Percentiles rank a stretch among this genome's conserved stretches.
phyloP scores from a whole-genome alignment of 2,797 vertebrate species.

The Prunella strophiata region DNA sequence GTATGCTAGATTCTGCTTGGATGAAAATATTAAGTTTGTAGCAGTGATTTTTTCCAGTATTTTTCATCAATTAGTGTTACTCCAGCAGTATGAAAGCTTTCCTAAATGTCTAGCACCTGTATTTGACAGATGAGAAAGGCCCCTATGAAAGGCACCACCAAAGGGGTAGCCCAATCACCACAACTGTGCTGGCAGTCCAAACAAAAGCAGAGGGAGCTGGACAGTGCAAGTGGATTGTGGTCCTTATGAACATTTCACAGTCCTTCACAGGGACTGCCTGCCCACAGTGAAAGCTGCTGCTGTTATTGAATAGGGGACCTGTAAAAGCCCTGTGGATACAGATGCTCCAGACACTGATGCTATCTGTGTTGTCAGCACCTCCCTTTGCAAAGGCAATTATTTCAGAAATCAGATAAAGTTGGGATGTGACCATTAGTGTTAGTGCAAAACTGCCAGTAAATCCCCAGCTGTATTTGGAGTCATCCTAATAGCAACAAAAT shows the following conservation, averaged over 20 bases:
- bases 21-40: background rate
- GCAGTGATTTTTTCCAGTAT: background rate
- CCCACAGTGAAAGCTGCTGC: background rate
- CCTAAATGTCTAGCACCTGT: background rate
- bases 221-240: background rate
- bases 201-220: background rate
- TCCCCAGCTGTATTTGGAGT: background rate
- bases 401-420: background rate
- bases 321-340: background rate
- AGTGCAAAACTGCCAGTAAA: background rate
- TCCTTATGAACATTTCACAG: background rate
- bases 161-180: background rate
- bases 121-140: background rate
- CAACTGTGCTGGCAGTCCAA: background rate
- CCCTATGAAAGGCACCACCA: background rate
- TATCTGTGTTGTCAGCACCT: background rate
- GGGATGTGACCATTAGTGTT: background rate
- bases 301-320: background rate
- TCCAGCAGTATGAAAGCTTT: background rate
- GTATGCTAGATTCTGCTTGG: background rate
- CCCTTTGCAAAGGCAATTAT: background rate
- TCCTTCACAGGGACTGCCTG: background rate
- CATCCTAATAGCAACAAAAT: background rate
- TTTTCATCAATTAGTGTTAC: background rate
- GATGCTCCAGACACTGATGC: background rate